Evolutionary conservation across 2,113 vertebrate species (phyloP).

Genomic region (Aptenodytes patagonicus): DNA sequence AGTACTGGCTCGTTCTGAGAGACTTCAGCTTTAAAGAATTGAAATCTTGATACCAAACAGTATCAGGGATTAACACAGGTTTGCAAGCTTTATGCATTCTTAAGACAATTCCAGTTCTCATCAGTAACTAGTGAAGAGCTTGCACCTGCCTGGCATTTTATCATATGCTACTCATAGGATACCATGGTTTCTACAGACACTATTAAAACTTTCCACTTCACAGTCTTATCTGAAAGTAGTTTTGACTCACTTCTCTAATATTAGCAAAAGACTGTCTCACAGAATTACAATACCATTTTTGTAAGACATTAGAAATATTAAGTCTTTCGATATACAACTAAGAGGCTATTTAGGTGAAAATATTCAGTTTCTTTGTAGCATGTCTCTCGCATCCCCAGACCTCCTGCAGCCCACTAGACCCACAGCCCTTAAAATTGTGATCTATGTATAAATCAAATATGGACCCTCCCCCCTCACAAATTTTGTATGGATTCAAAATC

Average conservation of each 20-base stretch:
- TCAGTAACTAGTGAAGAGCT: neutral
- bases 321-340: neutral
- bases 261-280: neutral
- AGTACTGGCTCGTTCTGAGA: neutral
- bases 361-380: neutral
- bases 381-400: rapidly evolving
- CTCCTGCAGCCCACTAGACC: neutral
- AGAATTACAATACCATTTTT: neutral
- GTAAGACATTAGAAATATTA: neutral
- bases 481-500: neutral
- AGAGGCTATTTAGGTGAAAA: neutral
- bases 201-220: neutral
- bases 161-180: neutral
- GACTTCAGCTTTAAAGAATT: neutral
- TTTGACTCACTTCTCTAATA: conserved; percentile 5
- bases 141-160: neutral
- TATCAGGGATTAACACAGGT: neutral
- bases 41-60: neutral
- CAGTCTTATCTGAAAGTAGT: neutral
- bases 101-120: neutral
- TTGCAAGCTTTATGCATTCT: neutral
- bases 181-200: neutral
- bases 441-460: neutral
- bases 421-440: neutral
- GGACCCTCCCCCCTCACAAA: neutral